Evolutionary conservation across 2,113 vertebrate genomes (phyloP), one percentile per base, ranked within the genome.

Genomic region (Nyctereutes procyonoides): DNA sequence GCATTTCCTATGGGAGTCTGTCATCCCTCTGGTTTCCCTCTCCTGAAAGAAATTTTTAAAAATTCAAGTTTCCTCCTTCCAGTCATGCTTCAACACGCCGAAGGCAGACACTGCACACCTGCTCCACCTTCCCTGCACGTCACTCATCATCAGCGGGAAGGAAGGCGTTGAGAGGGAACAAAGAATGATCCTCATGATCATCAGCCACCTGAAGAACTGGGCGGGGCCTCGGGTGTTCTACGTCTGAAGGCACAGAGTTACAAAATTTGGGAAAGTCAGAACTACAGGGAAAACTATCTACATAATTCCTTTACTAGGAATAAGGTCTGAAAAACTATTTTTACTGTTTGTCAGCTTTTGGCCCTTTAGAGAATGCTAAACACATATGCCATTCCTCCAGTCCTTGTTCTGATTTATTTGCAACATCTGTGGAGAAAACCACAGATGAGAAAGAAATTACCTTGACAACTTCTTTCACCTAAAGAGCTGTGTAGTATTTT

Each of bases 1-100:
- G 13, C 0, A 2, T 53, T 90, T 98, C 89, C 96, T 97, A 51
- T 97, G 93, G 96, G 96, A 97, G 77, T 71, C 92, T 95, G 96
- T 95, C 87, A 71, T 94, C 71, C n/a, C 62, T 95, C 55, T 79
- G 77, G 1, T 16, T 95, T 71, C 51, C 63, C n/a, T 84, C 82
- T 90, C 82, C 8, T 3, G 67, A 65, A 96, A 84, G 96, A 98
- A 95, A 86, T 63, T 48, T 22, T 38, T 32, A 67, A 71, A 90
- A 88, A 89, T 65, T 35, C 76, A 74, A 94, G 82, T 95, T 97
- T 95, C 88, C 82, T 97, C 90, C 63, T 97, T n/a, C 2, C 20
- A 93, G 90, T 97, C 94, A 32, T 71, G 97, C 96, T 97, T 94
- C 88, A 88, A 94, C 98, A 97, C 1, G 96, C 89, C 0, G 0